Evolutionary conservation across 92 coral and sea anemone genomes (phyloP).

Genomic region (Paramuricea clavata): DNA sequence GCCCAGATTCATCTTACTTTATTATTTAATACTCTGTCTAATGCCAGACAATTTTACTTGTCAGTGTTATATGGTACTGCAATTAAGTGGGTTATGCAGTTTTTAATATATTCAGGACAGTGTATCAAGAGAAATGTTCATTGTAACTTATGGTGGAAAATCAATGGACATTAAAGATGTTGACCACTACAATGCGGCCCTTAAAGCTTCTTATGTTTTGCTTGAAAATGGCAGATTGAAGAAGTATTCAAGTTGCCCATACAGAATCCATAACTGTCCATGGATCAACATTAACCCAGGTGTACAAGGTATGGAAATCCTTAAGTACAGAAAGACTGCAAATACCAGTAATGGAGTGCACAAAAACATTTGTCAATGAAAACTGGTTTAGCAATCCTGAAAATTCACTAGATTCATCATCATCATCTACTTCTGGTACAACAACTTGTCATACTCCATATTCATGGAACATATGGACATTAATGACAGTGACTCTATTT

Average conservation of each 20-base stretch:
- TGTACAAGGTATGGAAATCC: neutral
- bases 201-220: neutral
- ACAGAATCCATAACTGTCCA: neutral
- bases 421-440: too few relatives aligned
- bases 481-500: too few relatives aligned
- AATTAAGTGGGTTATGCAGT: too few relatives aligned
- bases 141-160: too few relatives aligned
- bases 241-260: neutral
- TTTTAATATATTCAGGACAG: too few relatives aligned
- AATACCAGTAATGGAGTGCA: neutral
- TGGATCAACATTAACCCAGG: neutral
- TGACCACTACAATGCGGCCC: constrained; percentile 3
- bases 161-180: constrained; percentile 16
- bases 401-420: neutral
- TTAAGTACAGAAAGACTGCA: neutral
- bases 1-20: too few relatives aligned
- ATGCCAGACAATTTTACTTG: too few relatives aligned
- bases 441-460: too few relatives aligned
- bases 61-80: too few relatives aligned
- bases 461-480: too few relatives aligned
- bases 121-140: too few relatives aligned
- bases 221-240: neutral
- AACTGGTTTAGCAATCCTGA: neutral
- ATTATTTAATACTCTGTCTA: too few relatives aligned
- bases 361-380: neutral